Evolutionary conservation across 2,888 invertebrate genomes (phyloP).

Genomic region (Protula sp.): DNA sequence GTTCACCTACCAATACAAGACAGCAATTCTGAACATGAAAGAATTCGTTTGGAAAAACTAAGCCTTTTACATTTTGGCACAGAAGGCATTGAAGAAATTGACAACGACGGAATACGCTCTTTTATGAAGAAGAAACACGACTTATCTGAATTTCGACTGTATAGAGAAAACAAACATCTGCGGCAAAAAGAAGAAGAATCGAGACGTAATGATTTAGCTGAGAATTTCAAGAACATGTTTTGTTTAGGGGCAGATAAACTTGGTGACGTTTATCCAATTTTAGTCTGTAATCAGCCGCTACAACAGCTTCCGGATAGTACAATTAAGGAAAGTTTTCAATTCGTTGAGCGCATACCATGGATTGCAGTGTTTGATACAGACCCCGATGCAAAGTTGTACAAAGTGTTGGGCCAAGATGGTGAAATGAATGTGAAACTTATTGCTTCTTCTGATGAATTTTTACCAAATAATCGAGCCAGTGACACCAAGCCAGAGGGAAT

Average conservation of each 20-base stretch:
- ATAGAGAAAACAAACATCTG: neutral
- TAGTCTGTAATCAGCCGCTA: slow-evolving; percentile 5
- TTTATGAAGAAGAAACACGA: neutral
- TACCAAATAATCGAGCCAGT: neutral
- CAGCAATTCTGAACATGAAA: too few species aligned
- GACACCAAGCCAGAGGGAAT: neutral
- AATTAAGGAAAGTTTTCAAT: slow-evolving; percentile 5
- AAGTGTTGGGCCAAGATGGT: slow-evolving; percentile 4
- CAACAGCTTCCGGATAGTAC: neutral
- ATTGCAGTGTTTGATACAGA: slow-evolving; percentile 20
- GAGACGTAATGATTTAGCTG: too few species aligned
- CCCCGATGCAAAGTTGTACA: slow-evolving; percentile 1
- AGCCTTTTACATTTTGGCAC: neutral
- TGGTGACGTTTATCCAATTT: slow-evolving; percentile 1
- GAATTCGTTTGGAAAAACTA: neutral
- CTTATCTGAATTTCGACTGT: neutral
- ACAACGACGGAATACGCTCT: neutral
- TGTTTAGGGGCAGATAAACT: neutral
- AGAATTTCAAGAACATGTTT: slow-evolving; percentile 4
- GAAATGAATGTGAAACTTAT: slow-evolving; percentile 5
- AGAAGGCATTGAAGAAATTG: neutral
- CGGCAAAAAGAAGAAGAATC: slow-evolving; percentile 1
- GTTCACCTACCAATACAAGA: slow-evolving; percentile 1
- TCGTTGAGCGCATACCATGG: slow-evolving; percentile 9
- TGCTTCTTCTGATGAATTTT: neutral